Percentiles rank a stretch among this genome's conserved stretches.
Evolutionary conservation across 2,797 vertebrate genomes (phyloP).

Genomic region (Siniperca undulata): DNA sequence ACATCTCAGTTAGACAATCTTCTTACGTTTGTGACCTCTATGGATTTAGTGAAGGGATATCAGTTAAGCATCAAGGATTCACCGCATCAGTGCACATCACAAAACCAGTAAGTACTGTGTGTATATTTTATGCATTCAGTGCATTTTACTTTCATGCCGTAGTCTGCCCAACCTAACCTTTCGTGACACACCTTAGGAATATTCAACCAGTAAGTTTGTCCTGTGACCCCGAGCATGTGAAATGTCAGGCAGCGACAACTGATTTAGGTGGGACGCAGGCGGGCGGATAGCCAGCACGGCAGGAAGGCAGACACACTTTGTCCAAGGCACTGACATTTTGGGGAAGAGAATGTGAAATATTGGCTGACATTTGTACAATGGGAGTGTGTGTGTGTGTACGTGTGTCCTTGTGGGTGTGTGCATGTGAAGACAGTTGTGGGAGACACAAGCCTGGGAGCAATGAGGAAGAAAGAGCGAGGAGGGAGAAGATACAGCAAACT

Average conservation of each 20-base stretch:
- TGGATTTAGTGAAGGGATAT: neutral
- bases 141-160: neutral
- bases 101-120: neutral
- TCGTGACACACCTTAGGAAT: slow-evolving; percentile 49
- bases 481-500: slow-evolving; percentile 42
- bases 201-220: slow-evolving; percentile 33
- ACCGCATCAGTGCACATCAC: neutral
- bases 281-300: slow-evolving; percentile 39
- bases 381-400: slow-evolving; percentile 12
- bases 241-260: slow-evolving; percentile 68
- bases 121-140: slow-evolving; percentile 30
- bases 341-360: slow-evolving; percentile 73
- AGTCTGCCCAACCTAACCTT: slow-evolving; percentile 23
- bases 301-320: slow-evolving; percentile 52
- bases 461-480: slow-evolving; percentile 42
- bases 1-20: neutral
- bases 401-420: slow-evolving; percentile 14
- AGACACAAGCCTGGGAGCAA: slow-evolving; percentile 52
- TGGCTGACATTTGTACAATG: slow-evolving; percentile 76
- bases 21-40: neutral
- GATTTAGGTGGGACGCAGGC: slow-evolving; percentile 51
- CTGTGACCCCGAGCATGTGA: slow-evolving; percentile 62
- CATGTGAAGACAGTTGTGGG: slow-evolving; percentile 32
- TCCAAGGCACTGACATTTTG: slow-evolving; percentile 78
- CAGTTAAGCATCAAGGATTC: neutral